A percentile compares a stretch with the other conserved stretches of the same genome.
Evolutionary conservation across 2,113 vertebrate genomes (phyloP).

Genomic region (Callipepla squamata): DNA sequence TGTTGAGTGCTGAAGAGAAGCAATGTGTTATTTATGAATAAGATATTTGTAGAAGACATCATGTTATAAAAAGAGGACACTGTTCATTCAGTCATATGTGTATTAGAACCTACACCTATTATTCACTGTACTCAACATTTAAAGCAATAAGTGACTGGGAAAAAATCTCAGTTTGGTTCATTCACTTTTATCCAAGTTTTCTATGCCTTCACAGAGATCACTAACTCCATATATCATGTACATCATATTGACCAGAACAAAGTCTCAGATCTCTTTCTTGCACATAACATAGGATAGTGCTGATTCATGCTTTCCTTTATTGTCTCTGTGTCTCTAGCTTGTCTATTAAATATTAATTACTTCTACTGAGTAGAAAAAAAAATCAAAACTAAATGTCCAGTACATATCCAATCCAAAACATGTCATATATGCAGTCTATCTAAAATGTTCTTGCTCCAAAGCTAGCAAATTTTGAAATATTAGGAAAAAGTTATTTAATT

Average conservation of each 20-base stretch:
- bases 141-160: not conserved
- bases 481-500: not conserved
- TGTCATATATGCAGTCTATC: not conserved
- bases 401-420: not conserved
- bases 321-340: not conserved
- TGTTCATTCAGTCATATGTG: not conserved
- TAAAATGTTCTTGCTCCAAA: not conserved
- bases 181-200: not conserved
- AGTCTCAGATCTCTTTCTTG: not conserved
- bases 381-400: not conserved
- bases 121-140: not conserved
- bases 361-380: not conserved
- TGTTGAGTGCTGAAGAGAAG: not conserved
- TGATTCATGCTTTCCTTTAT: not conserved
- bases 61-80: not conserved
- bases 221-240: not conserved
- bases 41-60: not conserved
- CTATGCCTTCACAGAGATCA: not conserved
- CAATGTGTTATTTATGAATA: not conserved
- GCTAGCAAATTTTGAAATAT: not conserved
- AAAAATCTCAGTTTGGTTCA: not conserved
- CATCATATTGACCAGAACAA: not conserved
- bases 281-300: not conserved
- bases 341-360: not conserved
- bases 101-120: not conserved